Conservation (phyloP, 1,140 invertebrate species). For the Lutraria rhynchaena region DNA sequence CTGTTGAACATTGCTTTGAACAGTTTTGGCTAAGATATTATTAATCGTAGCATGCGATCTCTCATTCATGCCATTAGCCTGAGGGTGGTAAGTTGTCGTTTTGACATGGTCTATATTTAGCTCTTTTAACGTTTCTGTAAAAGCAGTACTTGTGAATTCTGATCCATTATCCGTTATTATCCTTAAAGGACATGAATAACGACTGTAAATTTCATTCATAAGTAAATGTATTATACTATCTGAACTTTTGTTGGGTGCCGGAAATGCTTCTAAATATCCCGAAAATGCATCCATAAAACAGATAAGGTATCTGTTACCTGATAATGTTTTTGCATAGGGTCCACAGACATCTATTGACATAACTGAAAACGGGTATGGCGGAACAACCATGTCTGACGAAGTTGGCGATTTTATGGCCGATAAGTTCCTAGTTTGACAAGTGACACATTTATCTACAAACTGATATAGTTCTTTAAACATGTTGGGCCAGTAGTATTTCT, state of each 20-base stretch:
- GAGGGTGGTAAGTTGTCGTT: conserved; percentile 46
- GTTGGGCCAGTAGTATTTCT: conserved; percentile 52
- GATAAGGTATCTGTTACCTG: conserved; percentile 63
- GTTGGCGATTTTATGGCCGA: conserved; percentile 22
- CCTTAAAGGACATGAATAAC: conserved; percentile 41
- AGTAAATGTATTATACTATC: conserved; percentile 54
- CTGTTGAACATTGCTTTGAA: conserved; percentile 33
- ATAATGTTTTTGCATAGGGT: conserved; percentile 54
- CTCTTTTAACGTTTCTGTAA: conserved; percentile 31
- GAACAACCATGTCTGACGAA: conserved; percentile 57
- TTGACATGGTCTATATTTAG: conserved; percentile 53
- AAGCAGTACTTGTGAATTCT: conserved; percentile 43
- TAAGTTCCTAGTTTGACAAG: conserved; percentile 44
- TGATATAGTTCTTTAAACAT: conserved; percentile 48
- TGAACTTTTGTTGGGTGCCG: conserved; percentile 49
- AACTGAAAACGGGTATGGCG: conserved; percentile 55
- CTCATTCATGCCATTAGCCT: conserved; percentile 57
- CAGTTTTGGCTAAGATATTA: conserved; percentile 59
- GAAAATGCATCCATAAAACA: conserved; percentile 55
- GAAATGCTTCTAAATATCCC: conserved; percentile 61
- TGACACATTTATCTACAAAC: conserved; percentile 51
- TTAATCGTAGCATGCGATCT: conserved; percentile 58
- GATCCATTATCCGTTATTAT: conserved; percentile 58
- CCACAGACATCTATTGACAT: conserved; percentile 53
- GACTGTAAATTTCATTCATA: conserved; percentile 55